Conservation (phyloP, 2,113 vertebrate species). For the Orthochromis malagaraziensis region DNA sequence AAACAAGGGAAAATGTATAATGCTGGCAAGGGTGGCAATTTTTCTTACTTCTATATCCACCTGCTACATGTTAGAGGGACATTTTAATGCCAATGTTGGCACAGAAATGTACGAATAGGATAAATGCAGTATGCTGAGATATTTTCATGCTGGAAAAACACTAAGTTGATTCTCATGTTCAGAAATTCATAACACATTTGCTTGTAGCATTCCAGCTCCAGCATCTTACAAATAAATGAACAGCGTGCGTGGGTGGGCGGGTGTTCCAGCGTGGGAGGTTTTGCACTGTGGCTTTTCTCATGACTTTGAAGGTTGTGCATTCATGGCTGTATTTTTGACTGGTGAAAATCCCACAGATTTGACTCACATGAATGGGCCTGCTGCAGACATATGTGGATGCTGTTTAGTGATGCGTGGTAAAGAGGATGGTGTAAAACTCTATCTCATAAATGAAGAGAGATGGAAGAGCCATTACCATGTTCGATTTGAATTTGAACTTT, state of each 20-base stretch:
- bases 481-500: background rate
- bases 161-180: slow-evolving; percentile 15
- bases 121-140: background rate
- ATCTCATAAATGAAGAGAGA: background rate
- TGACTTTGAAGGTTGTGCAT: slow-evolving; percentile 8
- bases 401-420: background rate
- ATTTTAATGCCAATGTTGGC: background rate
- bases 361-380: slow-evolving; percentile 20
- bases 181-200: slow-evolving; percentile 12
- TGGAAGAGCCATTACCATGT: background rate
- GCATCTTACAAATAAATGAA: slow-evolving; percentile 16
- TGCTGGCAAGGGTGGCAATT: background rate
- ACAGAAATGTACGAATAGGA: background rate
- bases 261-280: slow-evolving; percentile 25
- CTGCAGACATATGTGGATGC: background rate
- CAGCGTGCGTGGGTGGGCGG: background rate
- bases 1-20: slow-evolving; percentile 42
- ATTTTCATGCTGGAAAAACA: slow-evolving; percentile 11
- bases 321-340: slow-evolving; percentile 7
- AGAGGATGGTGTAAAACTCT: background rate
- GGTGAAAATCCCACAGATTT: slow-evolving; percentile 28
- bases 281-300: background rate
- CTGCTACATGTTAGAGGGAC: background rate
- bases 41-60: background rate
- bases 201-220: background rate